Base-by-base conservation (phyloP, 2,113 vertebrate genomes). In the Cromileptes altivelis region DNA sequence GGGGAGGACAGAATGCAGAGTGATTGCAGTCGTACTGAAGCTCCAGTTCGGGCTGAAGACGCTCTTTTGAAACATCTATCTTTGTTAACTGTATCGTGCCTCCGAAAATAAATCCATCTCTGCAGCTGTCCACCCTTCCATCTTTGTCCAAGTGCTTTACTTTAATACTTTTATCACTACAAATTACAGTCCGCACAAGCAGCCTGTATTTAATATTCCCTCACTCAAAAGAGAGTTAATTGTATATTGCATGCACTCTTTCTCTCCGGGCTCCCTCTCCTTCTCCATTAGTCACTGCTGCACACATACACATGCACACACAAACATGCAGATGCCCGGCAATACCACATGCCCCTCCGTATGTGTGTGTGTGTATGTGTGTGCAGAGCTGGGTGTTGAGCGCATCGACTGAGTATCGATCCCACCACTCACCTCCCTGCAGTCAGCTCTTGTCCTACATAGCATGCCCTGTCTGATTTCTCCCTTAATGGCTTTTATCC, bases 371-470 rank as follows among this genome's bases (percentile, higher is more conserved):
- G 50, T 70, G 82, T 74, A 79, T 78, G 85, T 83, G 86, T 74
- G 88, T 30, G 82, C 82, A 86, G 86, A 83, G 92, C 93, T 91
- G 93, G 94, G 95, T 95, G 95, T 94, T 95, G 95, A 96, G 94
- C 92, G 90, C 92, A 96, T 96, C 91, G 95, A 96, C 94, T 94
- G 92, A 88, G 85, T 95, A 96, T 96, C 77, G 95, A 96, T 95
- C 94, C 89, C 90, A 93, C 91, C 95, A 95, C 95, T 95, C 95
- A 92, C 95, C 94, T 95, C 94, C 94, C 95, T 94, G 95, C 95
- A 96, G 95, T 96, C 94, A 95, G 94, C 95, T 94, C 95, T 95
- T 95, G 95, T 96, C 95, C 95, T 95, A 95, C 95, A 95, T 95
- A 94, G 94, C 93, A 93, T 94, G 94, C 93, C 94, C 94, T 94